phyloP scores from a whole-genome alignment of 1,140 invertebrate species.

The Trachymyrmex cornetzi region DNA sequence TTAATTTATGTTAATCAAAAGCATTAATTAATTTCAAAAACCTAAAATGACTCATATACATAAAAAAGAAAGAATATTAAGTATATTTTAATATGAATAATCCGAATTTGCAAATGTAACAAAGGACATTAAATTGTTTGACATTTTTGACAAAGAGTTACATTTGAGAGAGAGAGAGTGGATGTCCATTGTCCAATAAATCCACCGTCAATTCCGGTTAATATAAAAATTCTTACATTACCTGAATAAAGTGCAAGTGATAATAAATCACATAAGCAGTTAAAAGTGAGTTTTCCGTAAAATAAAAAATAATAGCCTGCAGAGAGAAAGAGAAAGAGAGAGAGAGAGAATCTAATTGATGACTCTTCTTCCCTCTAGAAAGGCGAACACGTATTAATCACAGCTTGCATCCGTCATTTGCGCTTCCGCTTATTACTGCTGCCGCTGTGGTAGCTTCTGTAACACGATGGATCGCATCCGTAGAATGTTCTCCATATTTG shows the following conservation, averaged over 20 bases:
- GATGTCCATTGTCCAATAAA: too few species aligned
- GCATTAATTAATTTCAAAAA: too few species aligned
- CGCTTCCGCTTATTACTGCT: conserved; percentile 37
- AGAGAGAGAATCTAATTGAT: conserved; percentile 18
- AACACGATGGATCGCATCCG: conserved; percentile 56
- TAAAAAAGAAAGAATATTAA: too few species aligned
- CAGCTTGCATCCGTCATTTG: conserved; percentile 30
- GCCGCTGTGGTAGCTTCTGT: conserved; percentile 19
- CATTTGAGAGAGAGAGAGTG: too few species aligned
- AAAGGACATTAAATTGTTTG: too few species aligned
- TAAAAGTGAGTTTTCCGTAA: neutral
- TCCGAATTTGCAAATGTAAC: too few species aligned
- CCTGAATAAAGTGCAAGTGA: neutral
- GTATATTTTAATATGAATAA: too few species aligned
- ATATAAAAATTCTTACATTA: neutral
- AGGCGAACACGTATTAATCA: conserved; percentile 47
- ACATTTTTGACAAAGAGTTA: too few species aligned
- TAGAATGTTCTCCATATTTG: conserved; percentile 10
- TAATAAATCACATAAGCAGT: neutral
- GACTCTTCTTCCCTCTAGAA: conserved; percentile 11
- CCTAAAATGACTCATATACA: too few species aligned
- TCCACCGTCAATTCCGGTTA: too few species aligned
- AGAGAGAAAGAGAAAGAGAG: too few species aligned
- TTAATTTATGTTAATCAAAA: too few species aligned
- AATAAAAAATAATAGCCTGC: neutral